A percentile compares a stretch with the other conserved stretches of the same genome.
Evolutionary conservation across 2,888 invertebrate genomes (phyloP).

Genomic region (Mimumesa dahlbomi): DNA sequence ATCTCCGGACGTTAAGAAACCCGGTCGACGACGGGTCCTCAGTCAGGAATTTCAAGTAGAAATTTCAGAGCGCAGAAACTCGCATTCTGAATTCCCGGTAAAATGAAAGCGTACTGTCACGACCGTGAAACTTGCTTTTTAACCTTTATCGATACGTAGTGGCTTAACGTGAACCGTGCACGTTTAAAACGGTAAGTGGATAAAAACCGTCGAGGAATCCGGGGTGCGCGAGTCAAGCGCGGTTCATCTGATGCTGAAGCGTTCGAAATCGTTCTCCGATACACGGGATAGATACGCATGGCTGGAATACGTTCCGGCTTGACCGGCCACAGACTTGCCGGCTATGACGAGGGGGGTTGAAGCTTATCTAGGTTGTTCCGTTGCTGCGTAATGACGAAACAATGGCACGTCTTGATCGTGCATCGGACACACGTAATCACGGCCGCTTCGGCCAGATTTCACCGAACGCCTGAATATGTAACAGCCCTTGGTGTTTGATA

Average conservation of each 20-base stretch:
- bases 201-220: constrained; percentile 18
- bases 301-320: constrained; percentile 37
- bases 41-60: no score
- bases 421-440: constrained; percentile 55
- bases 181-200: constrained; percentile 33
- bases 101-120: no score
- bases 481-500: constrained; percentile 19
- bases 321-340: constrained; percentile 23
- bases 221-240: constrained; percentile 1
- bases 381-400: constrained; percentile 57
- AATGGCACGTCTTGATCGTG: constrained; percentile 59
- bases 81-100: no score
- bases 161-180: constrained; percentile 31
- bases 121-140: no score
- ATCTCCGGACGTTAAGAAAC: no score
- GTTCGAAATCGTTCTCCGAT: constrained; percentile 52
- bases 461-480: constrained; percentile 50
- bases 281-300: constrained; percentile 20
- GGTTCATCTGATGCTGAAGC: constrained; percentile 7
- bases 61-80: no score
- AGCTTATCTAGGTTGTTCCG: constrained; percentile 44
- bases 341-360: constrained; percentile 13
- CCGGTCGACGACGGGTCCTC: no score
- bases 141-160: no score
- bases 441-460: constrained; percentile 50